These are phyloP conservation scores for Patella depressa DNA, from an alignment of 2,888 invertebrate genomes.

Conservation along the genomic window DNA sequence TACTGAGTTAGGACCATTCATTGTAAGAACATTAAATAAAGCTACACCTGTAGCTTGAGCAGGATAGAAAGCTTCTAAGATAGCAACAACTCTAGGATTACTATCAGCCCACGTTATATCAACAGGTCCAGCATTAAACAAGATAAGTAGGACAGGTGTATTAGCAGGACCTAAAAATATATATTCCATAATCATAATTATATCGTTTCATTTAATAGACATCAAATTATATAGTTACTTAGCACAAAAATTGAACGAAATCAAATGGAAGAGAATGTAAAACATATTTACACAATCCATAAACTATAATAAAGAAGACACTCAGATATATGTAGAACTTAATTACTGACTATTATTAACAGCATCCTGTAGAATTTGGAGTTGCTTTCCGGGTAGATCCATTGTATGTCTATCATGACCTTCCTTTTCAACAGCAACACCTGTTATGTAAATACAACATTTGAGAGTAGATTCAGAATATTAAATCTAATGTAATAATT, in stretches of 20 bases:
- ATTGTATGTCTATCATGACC: slow-evolving; percentile 54
- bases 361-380: slow-evolving; percentile 54
- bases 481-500: too few relatives aligned
- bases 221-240: too few relatives aligned
- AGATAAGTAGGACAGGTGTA: slow-evolving; percentile 51
- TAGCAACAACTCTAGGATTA: slow-evolving; percentile 38
- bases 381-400: slow-evolving; percentile 60
- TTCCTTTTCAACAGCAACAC: slow-evolving; percentile 56
- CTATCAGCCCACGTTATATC: slow-evolving; percentile 46
- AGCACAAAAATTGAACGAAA: too few relatives aligned
- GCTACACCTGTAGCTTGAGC: slow-evolving; percentile 63
- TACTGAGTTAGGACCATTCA: slow-evolving; percentile 41
- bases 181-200: too few relatives aligned
- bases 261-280: too few relatives aligned
- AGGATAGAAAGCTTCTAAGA: slow-evolving; percentile 63
- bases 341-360: slow-evolving; percentile 31
- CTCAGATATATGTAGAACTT: background rate
- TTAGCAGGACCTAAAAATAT: slow-evolving; percentile 10
- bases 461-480: too few relatives aligned
- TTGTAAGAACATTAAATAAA: slow-evolving; percentile 48
- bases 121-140: slow-evolving; percentile 51
- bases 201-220: background rate
- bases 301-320: too few relatives aligned
- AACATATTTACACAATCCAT: background rate
- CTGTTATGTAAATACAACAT: slow-evolving; percentile 26